A percentile compares a stretch with the other conserved stretches of the same genome.
phyloP scores from a whole-genome alignment of 2,113 vertebrate genomes.

The Callionymus lyra region DNA sequence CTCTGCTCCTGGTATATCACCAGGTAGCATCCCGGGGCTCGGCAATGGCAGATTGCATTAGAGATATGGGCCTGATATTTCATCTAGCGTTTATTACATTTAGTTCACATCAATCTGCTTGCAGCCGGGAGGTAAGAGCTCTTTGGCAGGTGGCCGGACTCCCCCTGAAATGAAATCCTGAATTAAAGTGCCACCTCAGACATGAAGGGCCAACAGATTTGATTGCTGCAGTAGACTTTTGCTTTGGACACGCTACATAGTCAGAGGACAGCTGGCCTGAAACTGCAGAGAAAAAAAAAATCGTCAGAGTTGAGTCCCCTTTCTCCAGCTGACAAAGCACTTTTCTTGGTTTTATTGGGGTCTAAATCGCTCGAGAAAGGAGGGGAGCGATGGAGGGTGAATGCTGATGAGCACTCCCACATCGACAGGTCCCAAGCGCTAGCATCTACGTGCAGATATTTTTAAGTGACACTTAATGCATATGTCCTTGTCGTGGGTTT shows the following conservation, averaged over 20 bases:
- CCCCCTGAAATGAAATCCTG: slow-evolving; percentile 61
- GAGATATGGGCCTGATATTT: slow-evolving; percentile 67
- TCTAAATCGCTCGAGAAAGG: slow-evolving; percentile 14
- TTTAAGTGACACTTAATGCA: slow-evolving; percentile 17
- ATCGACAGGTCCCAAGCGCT: slow-evolving; percentile 12
- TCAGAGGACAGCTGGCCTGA: slow-evolving; percentile 26
- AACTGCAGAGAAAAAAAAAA: slow-evolving; percentile 34
- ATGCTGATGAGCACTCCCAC: slow-evolving; percentile 12
- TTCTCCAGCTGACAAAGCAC: slow-evolving; percentile 42
- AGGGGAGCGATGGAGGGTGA: neutral
- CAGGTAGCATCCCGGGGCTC: slow-evolving; percentile 44
- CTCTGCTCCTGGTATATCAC: slow-evolving; percentile 37
- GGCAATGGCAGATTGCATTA: slow-evolving; percentile 62
- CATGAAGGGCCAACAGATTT: slow-evolving; percentile 31
- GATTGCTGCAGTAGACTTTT: slow-evolving; percentile 43
- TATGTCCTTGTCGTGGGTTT: slow-evolving; percentile 4
- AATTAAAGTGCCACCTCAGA: slow-evolving; percentile 65
- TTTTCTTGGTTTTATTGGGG: slow-evolving; percentile 31
- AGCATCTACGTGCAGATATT: slow-evolving; percentile 2
- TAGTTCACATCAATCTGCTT: slow-evolving; percentile 64
- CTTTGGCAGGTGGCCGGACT: slow-evolving; percentile 57
- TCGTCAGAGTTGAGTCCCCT: slow-evolving; percentile 25
- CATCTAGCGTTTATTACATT: slow-evolving; percentile 70
- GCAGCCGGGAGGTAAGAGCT: slow-evolving; percentile 60
- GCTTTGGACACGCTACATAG: slow-evolving; percentile 18